Conservation (phyloP, 2,797 vertebrate genomes). For the Neosilurus hyrtlii region DNA sequence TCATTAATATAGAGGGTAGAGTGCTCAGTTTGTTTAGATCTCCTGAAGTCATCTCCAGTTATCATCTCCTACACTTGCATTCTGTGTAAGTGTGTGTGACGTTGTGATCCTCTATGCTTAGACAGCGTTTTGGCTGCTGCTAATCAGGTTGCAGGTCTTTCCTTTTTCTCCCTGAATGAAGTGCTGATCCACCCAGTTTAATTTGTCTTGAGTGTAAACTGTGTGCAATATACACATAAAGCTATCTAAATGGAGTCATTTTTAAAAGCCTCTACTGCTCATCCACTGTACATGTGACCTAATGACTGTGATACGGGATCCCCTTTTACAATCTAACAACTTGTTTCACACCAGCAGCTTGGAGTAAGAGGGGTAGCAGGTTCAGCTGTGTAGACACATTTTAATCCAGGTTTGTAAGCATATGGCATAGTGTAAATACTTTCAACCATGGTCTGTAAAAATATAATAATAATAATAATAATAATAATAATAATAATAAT, state of each 20-base stretch:
- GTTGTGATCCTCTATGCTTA: background rate
- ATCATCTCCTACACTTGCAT: no score
- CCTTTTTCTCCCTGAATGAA: slow-evolving; percentile 43
- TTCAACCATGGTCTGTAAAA: background rate
- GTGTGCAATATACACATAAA: slow-evolving; percentile 57
- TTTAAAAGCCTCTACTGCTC: slow-evolving; percentile 61
- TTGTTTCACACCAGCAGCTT: slow-evolving; percentile 55
- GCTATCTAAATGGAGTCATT: slow-evolving; percentile 51
- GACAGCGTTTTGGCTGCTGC: slow-evolving; percentile 45
- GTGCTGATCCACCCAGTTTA: slow-evolving; percentile 51
- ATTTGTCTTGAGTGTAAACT: slow-evolving; percentile 51
- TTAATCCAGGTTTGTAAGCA: slow-evolving; percentile 8
- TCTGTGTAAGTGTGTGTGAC: background rate
- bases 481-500: background rate
- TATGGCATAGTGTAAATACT: background rate
- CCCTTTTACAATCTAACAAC: slow-evolving; percentile 62
- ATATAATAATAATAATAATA: background rate
- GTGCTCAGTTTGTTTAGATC: no score
- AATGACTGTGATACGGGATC: slow-evolving; percentile 63
- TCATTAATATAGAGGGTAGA: no score
- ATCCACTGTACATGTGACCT: slow-evolving; percentile 59
- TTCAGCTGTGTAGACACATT: slow-evolving; percentile 31
- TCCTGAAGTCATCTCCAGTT: no score
- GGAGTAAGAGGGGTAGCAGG: slow-evolving; percentile 43
- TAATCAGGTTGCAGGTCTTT: slow-evolving; percentile 63